phyloP scores from a whole-genome alignment of 92 coral and sea anemone species.

The Porites cylindrica region DNA sequence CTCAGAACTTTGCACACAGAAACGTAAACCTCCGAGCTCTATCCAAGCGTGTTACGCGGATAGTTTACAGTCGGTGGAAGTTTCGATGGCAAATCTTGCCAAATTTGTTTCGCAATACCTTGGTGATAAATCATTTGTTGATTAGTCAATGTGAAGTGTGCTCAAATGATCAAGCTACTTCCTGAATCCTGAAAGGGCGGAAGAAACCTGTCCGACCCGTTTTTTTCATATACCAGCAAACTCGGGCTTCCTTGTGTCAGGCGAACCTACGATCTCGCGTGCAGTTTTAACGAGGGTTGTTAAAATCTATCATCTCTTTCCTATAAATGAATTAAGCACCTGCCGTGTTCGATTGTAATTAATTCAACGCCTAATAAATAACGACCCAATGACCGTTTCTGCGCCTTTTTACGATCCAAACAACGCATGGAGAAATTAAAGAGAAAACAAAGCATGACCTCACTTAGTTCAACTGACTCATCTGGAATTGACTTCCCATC shows the following conservation, averaged over 20 bases:
- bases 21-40: too few relatives aligned
- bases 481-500: background rate
- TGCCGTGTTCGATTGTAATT: background rate
- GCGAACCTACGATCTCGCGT: background rate
- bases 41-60: too few relatives aligned
- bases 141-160: slow-evolving; percentile 4
- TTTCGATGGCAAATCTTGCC: slow-evolving; percentile 25
- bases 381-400: background rate
- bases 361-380: background rate
- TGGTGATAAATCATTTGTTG: slow-evolving; percentile 4
- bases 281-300: background rate
- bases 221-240: too few relatives aligned
- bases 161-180: slow-evolving; percentile 25
- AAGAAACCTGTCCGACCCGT: too few relatives aligned
- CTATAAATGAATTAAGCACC: background rate
- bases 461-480: background rate
- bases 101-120: slow-evolving; percentile 11
- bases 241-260: background rate
- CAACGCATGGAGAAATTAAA: slow-evolving; percentile 22
- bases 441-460: slow-evolving; percentile 29
- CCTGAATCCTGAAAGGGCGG: slow-evolving; percentile 42
- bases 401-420: slow-evolving; percentile 36
- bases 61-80: background rate
- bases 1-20: too few relatives aligned
- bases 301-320: background rate